These are phyloP conservation scores for Ceyx cyanopectus DNA, from an alignment of 2,113 vertebrate species.

Conservation along the genomic window DNA sequence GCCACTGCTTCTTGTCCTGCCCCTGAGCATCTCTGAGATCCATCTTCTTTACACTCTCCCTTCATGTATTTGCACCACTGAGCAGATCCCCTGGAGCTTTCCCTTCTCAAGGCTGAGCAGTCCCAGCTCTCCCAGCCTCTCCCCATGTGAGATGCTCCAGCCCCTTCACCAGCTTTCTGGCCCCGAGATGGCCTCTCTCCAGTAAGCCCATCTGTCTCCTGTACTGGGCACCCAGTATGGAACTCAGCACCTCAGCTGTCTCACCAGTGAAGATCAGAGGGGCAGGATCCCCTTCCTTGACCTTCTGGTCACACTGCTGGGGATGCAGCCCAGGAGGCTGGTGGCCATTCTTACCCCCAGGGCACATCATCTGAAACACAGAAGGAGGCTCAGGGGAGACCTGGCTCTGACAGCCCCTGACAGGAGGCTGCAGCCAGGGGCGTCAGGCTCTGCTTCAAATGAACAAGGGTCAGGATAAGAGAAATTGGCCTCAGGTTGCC, in stretches of 20 bases:
- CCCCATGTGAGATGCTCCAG: too few relatives aligned
- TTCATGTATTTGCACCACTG: background rate
- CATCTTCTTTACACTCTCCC: background rate
- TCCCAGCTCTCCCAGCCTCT: too few relatives aligned
- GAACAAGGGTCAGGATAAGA: background rate
- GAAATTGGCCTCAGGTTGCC: background rate
- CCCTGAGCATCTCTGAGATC: background rate
- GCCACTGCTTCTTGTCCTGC: background rate
- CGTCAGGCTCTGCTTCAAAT: background rate
- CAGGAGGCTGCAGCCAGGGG: too few relatives aligned
- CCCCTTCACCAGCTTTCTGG: background rate
- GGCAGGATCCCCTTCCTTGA: background rate
- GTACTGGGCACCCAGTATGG: background rate
- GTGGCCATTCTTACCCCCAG: background rate
- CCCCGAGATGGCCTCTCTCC: too few relatives aligned
- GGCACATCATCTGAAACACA: too few relatives aligned
- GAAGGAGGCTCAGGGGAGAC: too few relatives aligned
- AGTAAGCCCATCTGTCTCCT: background rate
- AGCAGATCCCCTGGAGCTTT: too few relatives aligned
- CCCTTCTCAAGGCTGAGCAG: too few relatives aligned
- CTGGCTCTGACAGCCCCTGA: too few relatives aligned
- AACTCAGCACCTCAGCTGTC: too few relatives aligned
- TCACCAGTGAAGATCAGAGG: background rate
- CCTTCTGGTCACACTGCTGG: too few relatives aligned
- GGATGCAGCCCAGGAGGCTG: too few relatives aligned